These are phyloP conservation scores for Pangasianodon gigas DNA, from an alignment of 2,113 vertebrate species.

Conservation along the genomic window DNA sequence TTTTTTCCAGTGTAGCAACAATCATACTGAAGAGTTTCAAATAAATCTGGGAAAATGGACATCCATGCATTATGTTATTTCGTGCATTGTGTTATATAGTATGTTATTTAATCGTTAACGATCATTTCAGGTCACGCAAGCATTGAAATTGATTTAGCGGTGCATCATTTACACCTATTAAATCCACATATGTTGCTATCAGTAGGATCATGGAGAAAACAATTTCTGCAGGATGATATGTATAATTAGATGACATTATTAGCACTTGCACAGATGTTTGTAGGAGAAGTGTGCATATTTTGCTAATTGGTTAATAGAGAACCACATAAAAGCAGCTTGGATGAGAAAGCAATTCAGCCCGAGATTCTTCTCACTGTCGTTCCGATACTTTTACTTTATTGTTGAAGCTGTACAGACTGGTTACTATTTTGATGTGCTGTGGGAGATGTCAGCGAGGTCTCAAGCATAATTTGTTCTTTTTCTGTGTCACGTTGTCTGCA, in stretches of 20 bases:
- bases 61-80: neutral
- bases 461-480: neutral
- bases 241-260: constrained; percentile 35
- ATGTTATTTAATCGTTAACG: neutral
- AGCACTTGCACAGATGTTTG: constrained; percentile 37
- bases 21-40: neutral
- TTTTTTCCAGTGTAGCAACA: neutral
- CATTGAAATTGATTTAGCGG: neutral
- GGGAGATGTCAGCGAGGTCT: neutral
- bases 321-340: neutral
- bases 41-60: neutral
- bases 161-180: constrained; percentile 13
- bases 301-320: constrained; percentile 28
- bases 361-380: neutral
- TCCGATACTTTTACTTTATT: neutral
- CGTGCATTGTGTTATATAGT: neutral
- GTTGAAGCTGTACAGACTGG: neutral
- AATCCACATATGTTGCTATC: constrained; percentile 32
- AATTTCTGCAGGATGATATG: constrained; percentile 24
- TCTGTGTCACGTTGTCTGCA: neutral
- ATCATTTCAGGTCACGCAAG: neutral
- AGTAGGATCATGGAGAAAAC: constrained; percentile 28
- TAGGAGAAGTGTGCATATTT: constrained; percentile 25
- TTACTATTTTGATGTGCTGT: neutral
- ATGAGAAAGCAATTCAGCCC: neutral